These are phyloP conservation scores for Mechanitis messenoides DNA, from an alignment of 2,888 invertebrate species.

Conservation along the genomic window DNA sequence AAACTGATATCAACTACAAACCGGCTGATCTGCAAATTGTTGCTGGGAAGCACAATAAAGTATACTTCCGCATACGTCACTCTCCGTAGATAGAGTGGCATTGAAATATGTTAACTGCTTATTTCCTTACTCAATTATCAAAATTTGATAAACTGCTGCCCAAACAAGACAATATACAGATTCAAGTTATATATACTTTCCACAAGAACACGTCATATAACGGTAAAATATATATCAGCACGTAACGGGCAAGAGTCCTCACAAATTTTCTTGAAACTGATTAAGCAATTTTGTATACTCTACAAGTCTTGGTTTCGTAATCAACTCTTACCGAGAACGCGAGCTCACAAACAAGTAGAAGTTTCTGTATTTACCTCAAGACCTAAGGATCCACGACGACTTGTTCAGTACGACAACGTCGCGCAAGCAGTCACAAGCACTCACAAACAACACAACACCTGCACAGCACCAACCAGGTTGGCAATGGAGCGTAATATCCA, in stretches of 20 bases:
- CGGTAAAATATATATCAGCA: slow-evolving; percentile 45
- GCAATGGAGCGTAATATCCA: slow-evolving; percentile 38
- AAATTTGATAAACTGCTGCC: slow-evolving; percentile 11
- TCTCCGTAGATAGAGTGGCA: slow-evolving; percentile 59
- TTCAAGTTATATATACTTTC: slow-evolving; percentile 20
- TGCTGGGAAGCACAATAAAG: slow-evolving; percentile 60
- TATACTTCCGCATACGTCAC: slow-evolving; percentile 67
- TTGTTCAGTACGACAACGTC: slow-evolving; percentile 59
- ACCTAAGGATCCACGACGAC: slow-evolving; percentile 57
- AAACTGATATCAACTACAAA: neutral
- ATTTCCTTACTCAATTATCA: slow-evolving; percentile 33
- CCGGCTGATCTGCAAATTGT: slow-evolving; percentile 50
- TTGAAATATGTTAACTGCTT: slow-evolving; percentile 54
- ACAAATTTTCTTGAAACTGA: slow-evolving; percentile 6
- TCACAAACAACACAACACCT: slow-evolving; percentile 57
- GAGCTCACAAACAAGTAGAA: slow-evolving; percentile 50
- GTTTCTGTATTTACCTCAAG: slow-evolving; percentile 68
- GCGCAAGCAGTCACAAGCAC: slow-evolving; percentile 62
- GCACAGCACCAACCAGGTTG: slow-evolving; percentile 39
- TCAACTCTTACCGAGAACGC: slow-evolving; percentile 59
- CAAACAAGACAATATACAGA: slow-evolving; percentile 13
- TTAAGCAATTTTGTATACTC: neutral
- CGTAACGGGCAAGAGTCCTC: slow-evolving; percentile 8
- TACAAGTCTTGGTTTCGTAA: slow-evolving; percentile 2
- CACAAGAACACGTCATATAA: slow-evolving; percentile 32